These are phyloP conservation scores for Phrynocephalus guinanensis DNA, from an alignment of 2,797 vertebrate species.

Conservation along the genomic window DNA sequence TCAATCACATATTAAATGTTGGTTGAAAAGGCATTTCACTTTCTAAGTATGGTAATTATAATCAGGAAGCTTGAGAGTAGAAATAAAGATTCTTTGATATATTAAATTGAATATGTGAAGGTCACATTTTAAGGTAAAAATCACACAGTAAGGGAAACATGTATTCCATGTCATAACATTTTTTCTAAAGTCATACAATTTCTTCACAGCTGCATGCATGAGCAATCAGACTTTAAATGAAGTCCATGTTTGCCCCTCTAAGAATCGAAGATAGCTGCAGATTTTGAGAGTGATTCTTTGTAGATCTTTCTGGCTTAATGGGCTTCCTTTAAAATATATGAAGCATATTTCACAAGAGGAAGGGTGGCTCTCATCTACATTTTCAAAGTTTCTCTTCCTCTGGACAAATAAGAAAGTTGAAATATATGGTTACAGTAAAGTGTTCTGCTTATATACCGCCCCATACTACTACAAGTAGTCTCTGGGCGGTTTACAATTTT, in stretches of 20 bases:
- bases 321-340: background rate
- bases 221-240: too few species aligned
- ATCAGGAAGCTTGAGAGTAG: background rate
- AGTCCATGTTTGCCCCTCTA: too few species aligned
- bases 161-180: background rate
- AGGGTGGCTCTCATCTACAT: background rate
- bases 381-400: background rate
- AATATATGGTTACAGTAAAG: background rate
- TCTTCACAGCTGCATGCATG: too few species aligned
- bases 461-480: too few species aligned
- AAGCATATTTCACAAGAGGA: background rate
- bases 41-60: background rate
- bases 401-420: background rate
- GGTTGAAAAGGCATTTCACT: background rate
- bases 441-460: too few species aligned
- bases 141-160: background rate
- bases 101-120: background rate
- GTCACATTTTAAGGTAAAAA: background rate
- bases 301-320: background rate
- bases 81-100: background rate
- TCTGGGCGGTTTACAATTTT: too few species aligned
- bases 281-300: background rate
- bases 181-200: background rate
- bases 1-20: background rate
- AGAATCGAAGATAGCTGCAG: background rate